Percentiles rank a stretch among this genome's conserved stretches.
These are phyloP conservation scores for Paramormyrops kingsleyae DNA, from an alignment of 2,113 vertebrate species.

Conservation along the genomic window DNA sequence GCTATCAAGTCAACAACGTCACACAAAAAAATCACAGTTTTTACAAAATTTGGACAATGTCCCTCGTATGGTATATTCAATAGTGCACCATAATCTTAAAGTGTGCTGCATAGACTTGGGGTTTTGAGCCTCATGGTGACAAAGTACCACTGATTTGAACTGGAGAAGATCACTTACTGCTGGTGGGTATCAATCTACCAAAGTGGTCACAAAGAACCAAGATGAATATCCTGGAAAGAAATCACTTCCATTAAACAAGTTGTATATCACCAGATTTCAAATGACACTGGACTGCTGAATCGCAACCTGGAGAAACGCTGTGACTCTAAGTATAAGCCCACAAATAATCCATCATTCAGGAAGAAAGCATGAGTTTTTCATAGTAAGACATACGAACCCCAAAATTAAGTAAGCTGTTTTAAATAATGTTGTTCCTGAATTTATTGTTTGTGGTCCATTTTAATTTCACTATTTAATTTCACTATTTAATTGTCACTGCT, in stretches of 20 bases:
- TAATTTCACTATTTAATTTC: not conserved
- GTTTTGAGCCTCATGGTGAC: not conserved
- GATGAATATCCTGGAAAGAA: not conserved
- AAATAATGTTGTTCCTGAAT: not conserved
- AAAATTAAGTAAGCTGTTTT: not conserved
- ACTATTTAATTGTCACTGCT: slow-evolving; percentile 5
- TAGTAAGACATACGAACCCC: not conserved
- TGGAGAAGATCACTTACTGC: not conserved
- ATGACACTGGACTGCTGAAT: not conserved
- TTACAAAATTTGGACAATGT: not conserved
- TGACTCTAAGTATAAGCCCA: not conserved
- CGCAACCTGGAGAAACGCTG: not conserved
- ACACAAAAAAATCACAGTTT: not conserved
- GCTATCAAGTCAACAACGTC: not conserved
- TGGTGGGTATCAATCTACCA: not conserved
- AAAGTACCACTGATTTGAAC: not conserved
- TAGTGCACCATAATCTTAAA: not conserved
- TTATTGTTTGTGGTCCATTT: not conserved
- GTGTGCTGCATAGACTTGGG: no score
- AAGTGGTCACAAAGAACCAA: not conserved
- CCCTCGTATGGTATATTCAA: not conserved
- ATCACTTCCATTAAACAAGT: not conserved
- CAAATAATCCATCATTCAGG: not conserved
- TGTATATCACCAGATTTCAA: not conserved
- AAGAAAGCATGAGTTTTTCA: not conserved